A percentile compares a stretch with the other conserved stretches of the same genome.
Evolutionary conservation across 1,140 invertebrate species (phyloP).

Genomic region (Branchinecta lindahli): DNA sequence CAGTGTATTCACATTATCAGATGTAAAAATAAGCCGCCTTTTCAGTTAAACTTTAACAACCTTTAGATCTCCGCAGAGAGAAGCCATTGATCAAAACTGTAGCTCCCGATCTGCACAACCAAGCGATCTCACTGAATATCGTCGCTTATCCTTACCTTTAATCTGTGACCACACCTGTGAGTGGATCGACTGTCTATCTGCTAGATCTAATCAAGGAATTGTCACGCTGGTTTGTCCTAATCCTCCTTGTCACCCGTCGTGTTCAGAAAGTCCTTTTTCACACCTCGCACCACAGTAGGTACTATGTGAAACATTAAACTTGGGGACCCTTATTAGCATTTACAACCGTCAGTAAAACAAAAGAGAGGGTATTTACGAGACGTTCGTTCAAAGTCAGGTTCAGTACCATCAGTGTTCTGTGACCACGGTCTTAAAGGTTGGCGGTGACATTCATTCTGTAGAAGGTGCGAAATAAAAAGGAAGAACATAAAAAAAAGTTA

Average conservation of each 20-base stretch:
- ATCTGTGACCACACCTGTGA: background rate
- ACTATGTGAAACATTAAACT: background rate
- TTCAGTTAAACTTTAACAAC: no score
- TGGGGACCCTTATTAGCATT: background rate
- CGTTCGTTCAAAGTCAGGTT: background rate
- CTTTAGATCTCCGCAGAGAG: no score
- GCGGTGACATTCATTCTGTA: no score
- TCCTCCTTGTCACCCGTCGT: background rate
- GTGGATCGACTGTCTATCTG: background rate
- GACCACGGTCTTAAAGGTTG: no score
- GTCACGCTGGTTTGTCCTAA: constrained; percentile 6
- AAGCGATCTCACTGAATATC: no score
- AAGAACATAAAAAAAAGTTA: no score
- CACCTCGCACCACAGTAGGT: constrained; percentile 4
- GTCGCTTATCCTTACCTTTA: background rate
- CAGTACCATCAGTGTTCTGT: no score
- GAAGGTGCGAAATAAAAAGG: no score
- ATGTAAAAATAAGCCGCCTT: no score
- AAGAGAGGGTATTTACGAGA: constrained; percentile 3
- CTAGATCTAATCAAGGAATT: constrained; percentile 2
- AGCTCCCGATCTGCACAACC: no score
- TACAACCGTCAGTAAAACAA: constrained; percentile 8
- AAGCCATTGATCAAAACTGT: no score
- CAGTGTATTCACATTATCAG: no score
- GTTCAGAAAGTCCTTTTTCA: constrained; percentile 6